Evolutionary conservation across 2,888 invertebrate species (phyloP), one percentile per base, ranked within the genome.

Genomic region (Venusia cambrica): DNA sequence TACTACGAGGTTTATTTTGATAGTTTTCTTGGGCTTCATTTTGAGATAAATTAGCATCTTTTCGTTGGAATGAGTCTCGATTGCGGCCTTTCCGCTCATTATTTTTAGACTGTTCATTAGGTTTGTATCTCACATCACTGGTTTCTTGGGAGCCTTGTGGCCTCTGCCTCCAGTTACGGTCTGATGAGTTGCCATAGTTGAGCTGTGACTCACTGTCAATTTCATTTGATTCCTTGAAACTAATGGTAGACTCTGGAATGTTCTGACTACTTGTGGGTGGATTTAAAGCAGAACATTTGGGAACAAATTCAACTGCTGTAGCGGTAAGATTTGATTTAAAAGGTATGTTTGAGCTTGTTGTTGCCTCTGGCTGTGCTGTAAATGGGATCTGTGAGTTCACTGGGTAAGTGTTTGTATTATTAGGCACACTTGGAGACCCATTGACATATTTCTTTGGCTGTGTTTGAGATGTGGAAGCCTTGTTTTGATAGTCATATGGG

Each of bases 261-360:
- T 63, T 61, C 32, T 61, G 63, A 41, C 36, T 57, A 48, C 64
- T 70, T 29, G 54, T 49, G 32, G 66, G 54, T 46, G 61, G 54
- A 46, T 54, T 63, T 27, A 53, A 45, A 16, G 54, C 38, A 24
- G 65, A 55, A 49, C 57, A 53, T 63, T 87, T 89, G 36, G 90
- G 90, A 46, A 89, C 79, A 78, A 90, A 90, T 66, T 90, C 90
- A 40, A 73, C 84, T 8, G 90, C 90, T 21, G 87, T 89, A 5
- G 89, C 73, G 34, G 89, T 89, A 19, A 90, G 71, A 51, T 85
- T 89, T 16, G 90, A 90, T 48, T 77, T 79, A 28, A 73, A 64
- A 43, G 78, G 69, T 52, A 79, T 55, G 60, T 67, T 75, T 20
- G 66, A 45, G 45, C 66, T 74, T 22, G 54, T 48, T 54, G 45